phyloP scores from a whole-genome alignment of 2,797 vertebrate species.

The Lateolabrax maculatus region DNA sequence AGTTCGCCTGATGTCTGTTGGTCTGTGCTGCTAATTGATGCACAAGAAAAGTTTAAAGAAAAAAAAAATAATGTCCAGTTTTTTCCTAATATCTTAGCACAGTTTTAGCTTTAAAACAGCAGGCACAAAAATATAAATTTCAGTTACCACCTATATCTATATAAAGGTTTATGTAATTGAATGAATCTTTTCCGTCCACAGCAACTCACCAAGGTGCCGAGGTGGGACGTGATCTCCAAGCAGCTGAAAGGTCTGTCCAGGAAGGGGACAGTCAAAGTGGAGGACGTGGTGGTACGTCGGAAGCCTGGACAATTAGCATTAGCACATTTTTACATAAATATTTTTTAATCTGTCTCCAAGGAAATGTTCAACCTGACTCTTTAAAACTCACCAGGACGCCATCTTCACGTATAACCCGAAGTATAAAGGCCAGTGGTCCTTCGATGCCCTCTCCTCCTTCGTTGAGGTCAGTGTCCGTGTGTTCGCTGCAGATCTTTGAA shows the following conservation, averaged over 20 bases:
- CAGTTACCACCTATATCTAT: too few species aligned
- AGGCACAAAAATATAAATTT: too few species aligned
- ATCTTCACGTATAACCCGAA: conserved; percentile 76
- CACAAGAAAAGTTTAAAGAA: too few species aligned
- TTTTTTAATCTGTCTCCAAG: not conserved
- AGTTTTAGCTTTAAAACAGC: too few species aligned
- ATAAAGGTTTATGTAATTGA: not conserved
- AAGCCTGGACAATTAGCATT: too few species aligned
- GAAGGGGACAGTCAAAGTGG: not conserved
- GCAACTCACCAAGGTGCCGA: accelerated
- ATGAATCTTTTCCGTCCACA: not conserved
- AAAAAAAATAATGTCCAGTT: too few species aligned
- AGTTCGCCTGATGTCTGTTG: not conserved
- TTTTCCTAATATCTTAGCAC: too few species aligned
- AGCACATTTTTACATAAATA: not conserved
- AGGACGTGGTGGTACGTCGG: conserved; percentile 62
- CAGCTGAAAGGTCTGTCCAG: conserved; percentile 41
- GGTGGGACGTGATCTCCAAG: conserved; percentile 60
- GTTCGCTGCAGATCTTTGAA: not conserved
- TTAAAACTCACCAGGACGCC: conserved; percentile 54
- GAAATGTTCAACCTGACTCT: not conserved
- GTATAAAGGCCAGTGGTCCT: conserved; percentile 73
- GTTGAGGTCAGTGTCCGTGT: conserved; percentile 60
- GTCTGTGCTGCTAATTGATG: too few species aligned
- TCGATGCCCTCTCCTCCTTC: conserved; percentile 67